Evolutionary conservation across 2,113 vertebrate genomes (phyloP).

Genomic region (Parotia lawesii): DNA sequence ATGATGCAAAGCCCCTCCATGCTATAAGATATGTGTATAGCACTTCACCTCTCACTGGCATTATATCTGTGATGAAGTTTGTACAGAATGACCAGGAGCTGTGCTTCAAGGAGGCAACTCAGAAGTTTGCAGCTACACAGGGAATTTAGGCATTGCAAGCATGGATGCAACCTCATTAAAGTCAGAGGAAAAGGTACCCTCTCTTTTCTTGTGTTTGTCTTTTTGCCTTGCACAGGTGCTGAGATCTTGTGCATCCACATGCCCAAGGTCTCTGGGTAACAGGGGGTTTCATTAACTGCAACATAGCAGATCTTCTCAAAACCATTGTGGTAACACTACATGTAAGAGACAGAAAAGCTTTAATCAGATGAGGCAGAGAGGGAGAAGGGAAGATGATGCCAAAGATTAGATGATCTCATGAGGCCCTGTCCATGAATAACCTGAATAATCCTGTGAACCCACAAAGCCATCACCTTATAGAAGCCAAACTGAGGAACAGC

Average conservation of each 20-base stretch:
- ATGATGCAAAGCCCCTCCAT: background rate
- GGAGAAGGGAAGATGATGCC: background rate
- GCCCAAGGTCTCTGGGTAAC: background rate
- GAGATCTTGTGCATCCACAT: background rate
- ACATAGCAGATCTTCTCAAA: background rate
- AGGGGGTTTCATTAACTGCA: background rate
- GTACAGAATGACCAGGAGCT: background rate
- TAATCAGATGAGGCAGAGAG: background rate
- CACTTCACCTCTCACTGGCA: background rate
- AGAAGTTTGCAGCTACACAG: background rate
- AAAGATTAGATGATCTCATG: background rate
- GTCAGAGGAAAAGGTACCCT: background rate
- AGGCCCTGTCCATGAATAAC: background rate
- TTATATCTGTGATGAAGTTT: background rate
- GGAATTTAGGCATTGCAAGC: background rate
- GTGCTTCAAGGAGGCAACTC: background rate
- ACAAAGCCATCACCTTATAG: background rate
- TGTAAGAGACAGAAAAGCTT: background rate
- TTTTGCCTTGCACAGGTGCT: background rate
- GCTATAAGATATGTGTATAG: rapidly evolving
- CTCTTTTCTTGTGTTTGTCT: background rate
- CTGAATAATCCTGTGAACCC: background rate
- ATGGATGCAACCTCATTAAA: background rate
- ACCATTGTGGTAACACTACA: background rate
- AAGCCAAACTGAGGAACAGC: background rate